Percentiles rank a stretch among this genome's conserved stretches.
These are phyloP conservation scores for Leptothorax acervorum DNA, from an alignment of 2,888 invertebrate genomes.

Conservation along the genomic window DNA sequence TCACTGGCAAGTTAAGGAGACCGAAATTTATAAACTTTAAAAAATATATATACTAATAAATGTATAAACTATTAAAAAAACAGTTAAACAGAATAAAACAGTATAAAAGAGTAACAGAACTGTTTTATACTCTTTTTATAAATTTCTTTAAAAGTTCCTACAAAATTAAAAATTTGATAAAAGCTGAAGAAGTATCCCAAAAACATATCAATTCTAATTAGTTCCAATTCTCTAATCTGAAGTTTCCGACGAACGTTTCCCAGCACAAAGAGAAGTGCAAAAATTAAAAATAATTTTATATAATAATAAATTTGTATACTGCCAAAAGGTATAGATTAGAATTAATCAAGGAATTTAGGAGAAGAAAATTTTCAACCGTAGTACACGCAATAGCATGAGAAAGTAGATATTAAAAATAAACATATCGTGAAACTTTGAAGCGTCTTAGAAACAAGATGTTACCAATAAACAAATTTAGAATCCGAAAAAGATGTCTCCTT, in stretches of 20 bases:
- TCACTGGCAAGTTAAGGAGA: slow-evolving; percentile 56
- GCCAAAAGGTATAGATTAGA: background rate
- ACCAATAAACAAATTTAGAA: background rate
- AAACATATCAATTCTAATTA: slow-evolving; percentile 20
- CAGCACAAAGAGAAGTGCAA: background rate
- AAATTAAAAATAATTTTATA: slow-evolving; percentile 17
- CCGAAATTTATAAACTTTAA: background rate
- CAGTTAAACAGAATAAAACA: too few species aligned
- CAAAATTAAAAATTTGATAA: slow-evolving; percentile 8
- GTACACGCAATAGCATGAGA: background rate
- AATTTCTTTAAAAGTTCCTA: slow-evolving; percentile 25
- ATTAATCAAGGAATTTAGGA: background rate
- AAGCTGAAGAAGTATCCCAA: background rate
- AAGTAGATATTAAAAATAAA: slow-evolving; percentile 22
- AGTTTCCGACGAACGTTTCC: background rate
- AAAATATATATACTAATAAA: background rate
- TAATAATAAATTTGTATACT: slow-evolving; percentile 4
- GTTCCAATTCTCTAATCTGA: background rate
- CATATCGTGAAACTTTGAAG: background rate
- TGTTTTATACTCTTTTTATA: slow-evolving; percentile 2
- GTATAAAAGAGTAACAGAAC: too few species aligned
- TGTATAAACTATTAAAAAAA: background rate
- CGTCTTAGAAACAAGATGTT: background rate
- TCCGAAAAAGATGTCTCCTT: slow-evolving; percentile 43
- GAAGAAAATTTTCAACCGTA: background rate